Base-by-base conservation (phyloP, 53 echinoderm and acorn worm species). In the Apostichopus leukothele region DNA sequence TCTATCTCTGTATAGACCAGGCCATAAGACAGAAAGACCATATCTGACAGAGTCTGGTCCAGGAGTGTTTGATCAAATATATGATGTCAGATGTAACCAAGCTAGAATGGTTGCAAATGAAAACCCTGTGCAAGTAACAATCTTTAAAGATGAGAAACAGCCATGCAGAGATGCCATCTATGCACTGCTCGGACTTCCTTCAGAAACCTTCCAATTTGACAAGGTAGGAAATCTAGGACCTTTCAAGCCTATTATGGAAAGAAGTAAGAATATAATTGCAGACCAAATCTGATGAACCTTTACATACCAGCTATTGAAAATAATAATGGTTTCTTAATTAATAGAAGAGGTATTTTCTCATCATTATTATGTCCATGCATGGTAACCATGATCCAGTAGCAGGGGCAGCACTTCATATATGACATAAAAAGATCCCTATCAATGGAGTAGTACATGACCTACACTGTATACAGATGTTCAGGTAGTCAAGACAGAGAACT, bases 31-130 rank as follows among this genome's bases (percentile, higher is more conserved):
- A 13, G 93, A 95, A 59, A 92, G 94, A 76, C 97, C 93, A 0
- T 96, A 96, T 88, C 91, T 96, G 5, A 91, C 94, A 23, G 95
- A 96, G 79, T 94, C 96, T 53, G 97, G 97, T 5, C 51, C 95
- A 10, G 75, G 53, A 74, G 90, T 90, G 20, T 93, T 96, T 57
- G 94, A 94, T 83, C 75, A 80, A 78, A 27, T 96, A 75, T 95
- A 95, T 83, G 76, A 90, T 66, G 73, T 96, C 50, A 86, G 95
- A 88, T 92, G 92, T 79, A 88, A 90, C 16, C 91, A 94, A 68
- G 91, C 93, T 23, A 83, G 92, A 4, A 90, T 92, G 59, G 14
- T 96, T 16, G 93, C 92, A 16, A 91, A 90, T 13, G 52, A 79
- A 59, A 54, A 76, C 9, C 75, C 76, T 67, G 79, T 71, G 5